phyloP scores from a whole-genome alignment of 2,113 vertebrate species.

The Crotalus tigris region DNA sequence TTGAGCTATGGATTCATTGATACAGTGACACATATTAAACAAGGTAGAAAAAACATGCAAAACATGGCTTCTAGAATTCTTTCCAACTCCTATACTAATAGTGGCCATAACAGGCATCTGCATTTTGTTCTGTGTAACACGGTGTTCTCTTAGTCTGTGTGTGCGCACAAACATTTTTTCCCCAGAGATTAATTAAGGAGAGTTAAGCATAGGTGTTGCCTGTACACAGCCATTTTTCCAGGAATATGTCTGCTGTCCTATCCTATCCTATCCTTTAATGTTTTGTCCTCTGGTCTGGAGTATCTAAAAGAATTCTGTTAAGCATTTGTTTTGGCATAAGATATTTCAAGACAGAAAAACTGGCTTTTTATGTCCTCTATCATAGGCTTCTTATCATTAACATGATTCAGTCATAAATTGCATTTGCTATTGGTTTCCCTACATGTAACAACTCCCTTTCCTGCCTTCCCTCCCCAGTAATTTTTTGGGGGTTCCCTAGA shows the following conservation, averaged over 20 bases:
- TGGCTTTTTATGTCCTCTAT: background rate
- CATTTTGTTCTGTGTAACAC: background rate
- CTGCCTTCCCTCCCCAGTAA: background rate
- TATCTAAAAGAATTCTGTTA: background rate
- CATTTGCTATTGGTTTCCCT: background rate
- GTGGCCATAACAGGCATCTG: background rate
- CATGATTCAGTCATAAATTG: background rate
- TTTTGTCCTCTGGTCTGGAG: background rate
- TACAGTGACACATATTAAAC: conserved; percentile 31
- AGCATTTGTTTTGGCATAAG: background rate
- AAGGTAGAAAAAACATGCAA: background rate
- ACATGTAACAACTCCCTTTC: background rate
- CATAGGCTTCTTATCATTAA: background rate
- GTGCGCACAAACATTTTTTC: background rate
- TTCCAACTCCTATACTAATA: background rate
- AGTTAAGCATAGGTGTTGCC: background rate
- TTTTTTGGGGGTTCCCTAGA: background rate
- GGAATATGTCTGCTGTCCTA: background rate
- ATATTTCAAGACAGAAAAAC: background rate
- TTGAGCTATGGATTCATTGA: background rate
- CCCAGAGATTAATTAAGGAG: background rate
- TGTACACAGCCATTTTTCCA: background rate
- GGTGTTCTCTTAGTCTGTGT: background rate
- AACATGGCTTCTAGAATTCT: background rate
- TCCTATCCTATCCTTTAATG: background rate